A percentile compares a stretch with the other conserved stretches of the same genome.
phyloP scores from a whole-genome alignment of 1,140 invertebrate species.

The Zeugodacus cucurbitae region DNA sequence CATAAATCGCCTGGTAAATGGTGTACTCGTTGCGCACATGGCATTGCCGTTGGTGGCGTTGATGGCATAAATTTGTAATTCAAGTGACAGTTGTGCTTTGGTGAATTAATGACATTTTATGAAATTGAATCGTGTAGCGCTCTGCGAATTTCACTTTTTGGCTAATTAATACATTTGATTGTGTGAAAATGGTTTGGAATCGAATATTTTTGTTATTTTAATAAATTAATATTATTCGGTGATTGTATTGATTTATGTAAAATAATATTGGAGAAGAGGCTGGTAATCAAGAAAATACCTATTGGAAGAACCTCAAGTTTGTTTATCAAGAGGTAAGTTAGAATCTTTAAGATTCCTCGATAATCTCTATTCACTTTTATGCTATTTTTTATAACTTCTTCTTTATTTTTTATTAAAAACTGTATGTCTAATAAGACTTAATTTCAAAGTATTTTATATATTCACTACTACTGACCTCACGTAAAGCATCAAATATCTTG shows the following conservation, averaged over 20 bases:
- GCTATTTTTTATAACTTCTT: no score
- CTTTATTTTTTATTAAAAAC: background rate
- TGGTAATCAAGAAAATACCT: no score
- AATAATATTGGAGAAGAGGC: no score
- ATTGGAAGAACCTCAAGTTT: no score
- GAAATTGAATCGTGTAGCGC: background rate
- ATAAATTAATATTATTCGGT: no score
- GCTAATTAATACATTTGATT: background rate
- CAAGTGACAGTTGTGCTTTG: constrained; percentile 14
- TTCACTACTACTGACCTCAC: background rate
- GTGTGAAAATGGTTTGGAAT: background rate
- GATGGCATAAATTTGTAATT: constrained; percentile 25
- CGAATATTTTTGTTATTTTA: no score
- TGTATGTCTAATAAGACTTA: background rate
- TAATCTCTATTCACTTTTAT: no score
- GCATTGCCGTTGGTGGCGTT: background rate
- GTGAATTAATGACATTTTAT: background rate
- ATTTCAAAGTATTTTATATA: background rate
- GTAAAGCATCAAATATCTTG: background rate
- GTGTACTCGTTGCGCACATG: background rate
- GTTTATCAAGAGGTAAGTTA: no score
- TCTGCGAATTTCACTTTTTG: background rate
- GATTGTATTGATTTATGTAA: no score
- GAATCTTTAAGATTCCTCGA: no score
- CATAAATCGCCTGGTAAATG: constrained; percentile 1